Base-by-base conservation (phyloP, 2,797 vertebrate species). In the Limosa lapponica region DNA sequence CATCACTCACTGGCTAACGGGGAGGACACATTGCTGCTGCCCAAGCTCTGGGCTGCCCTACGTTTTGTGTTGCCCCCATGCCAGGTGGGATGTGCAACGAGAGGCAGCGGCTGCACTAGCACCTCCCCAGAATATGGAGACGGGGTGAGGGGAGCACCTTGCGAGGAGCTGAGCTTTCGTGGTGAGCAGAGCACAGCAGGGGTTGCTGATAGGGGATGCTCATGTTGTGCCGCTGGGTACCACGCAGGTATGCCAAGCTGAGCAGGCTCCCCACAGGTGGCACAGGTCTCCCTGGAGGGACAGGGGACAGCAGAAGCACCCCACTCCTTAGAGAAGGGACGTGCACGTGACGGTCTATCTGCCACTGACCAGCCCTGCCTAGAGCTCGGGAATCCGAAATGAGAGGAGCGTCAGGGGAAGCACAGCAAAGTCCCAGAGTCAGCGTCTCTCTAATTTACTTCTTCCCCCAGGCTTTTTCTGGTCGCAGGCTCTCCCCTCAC, bases 71-170 rank as follows among this genome's bases (percentile, higher is more conserved):
- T 77, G 46, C 27, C 51, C 59, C 62, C 1, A 0, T 48, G 43
- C 7, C 17, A 10, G 37, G 32, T 32, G 37, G 12, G 57, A 84
- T n/a, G 20, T 66, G 52, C 43, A 84, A 41, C 0, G 6, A 66
- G 46, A 41, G 18, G 28, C 0, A 0, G 32, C 65, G 77, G 55
- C 32, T 58, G 37, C 43, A 54, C n/a, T 54, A 57, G 72, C 72
- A 54, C 17, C 65, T 83, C n/a, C 34, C 27, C 83, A 62, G 59
- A 62, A 58, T 16, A 18, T 14, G 34, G 44, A 34, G 54, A 32
- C 0, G 0, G 58, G 25, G 12, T 28, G 19, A 37, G 17, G 46
- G 27, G 11, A 5, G 15, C 52, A 10, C 3, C 1, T 10, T 71
- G 41, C 49, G 57, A 94, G 65, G 20, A 73, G 30, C 25, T 58